Evolutionary conservation across 2,797 vertebrate genomes (phyloP).

Genomic region (Esox masquinongy): DNA sequence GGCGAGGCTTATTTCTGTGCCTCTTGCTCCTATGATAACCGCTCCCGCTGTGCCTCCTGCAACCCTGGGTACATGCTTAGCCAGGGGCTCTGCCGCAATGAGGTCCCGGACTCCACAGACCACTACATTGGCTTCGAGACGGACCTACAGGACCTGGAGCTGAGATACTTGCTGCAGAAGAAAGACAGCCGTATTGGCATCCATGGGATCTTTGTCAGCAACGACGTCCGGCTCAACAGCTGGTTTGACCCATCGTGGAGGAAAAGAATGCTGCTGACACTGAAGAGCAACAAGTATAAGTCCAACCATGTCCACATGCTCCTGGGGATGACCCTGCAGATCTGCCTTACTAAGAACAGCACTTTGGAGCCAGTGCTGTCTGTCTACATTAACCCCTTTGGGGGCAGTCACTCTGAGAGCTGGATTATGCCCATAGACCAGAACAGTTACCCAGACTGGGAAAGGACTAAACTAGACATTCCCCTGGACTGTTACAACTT

Average conservation of each 20-base stretch:
- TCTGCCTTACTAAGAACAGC: constrained; percentile 97
- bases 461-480: constrained; percentile 93
- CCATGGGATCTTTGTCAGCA: constrained; percentile 96
- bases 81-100: constrained; percentile 90
- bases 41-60: constrained; percentile 90
- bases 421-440: constrained; percentile 98
- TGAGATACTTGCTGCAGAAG: constrained; percentile 89
- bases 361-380: constrained; percentile 93
- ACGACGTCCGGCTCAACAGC: constrained; percentile 94
- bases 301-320: constrained; percentile 96
- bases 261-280: constrained; percentile 93
- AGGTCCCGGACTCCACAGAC: constrained; percentile 93
- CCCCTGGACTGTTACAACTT: constrained; percentile 96
- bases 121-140: constrained; percentile 97
- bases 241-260: constrained; percentile 98
- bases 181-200: constrained; percentile 87
- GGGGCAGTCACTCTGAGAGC: constrained; percentile 98
- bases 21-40: constrained; percentile 90
- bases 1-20: constrained; percentile 86
- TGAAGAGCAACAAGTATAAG: constrained; percentile 98
- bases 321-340: constrained; percentile 93
- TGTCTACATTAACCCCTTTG: constrained; percentile 95
- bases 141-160: constrained; percentile 91
- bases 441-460: constrained; percentile 94
- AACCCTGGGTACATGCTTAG: constrained; percentile 91